These are phyloP conservation scores for Pachydiplax longipennis DNA, from an alignment of 2,888 invertebrate genomes.

Conservation along the genomic window DNA sequence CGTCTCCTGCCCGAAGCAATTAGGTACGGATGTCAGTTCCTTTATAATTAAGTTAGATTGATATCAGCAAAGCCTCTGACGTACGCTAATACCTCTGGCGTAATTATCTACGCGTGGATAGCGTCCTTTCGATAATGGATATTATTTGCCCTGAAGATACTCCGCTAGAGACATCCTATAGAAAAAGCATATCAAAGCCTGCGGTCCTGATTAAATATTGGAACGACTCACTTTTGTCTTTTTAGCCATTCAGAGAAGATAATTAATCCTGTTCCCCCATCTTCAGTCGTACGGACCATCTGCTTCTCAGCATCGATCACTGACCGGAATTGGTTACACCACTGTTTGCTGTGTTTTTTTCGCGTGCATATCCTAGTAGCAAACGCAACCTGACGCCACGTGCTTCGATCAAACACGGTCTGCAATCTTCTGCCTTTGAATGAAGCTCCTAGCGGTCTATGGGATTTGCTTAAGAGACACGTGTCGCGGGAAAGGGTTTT, in stretches of 20 bases:
- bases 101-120: not conserved
- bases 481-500: not conserved
- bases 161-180: not conserved
- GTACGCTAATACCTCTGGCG: not conserved
- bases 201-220: not conserved
- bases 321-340: not conserved
- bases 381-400: conserved; percentile 5
- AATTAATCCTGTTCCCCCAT: not conserved
- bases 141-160: not conserved
- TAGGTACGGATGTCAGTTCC: not conserved
- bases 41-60: not conserved
- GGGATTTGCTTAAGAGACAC: not conserved
- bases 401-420: not conserved
- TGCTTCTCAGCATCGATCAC: not conserved
- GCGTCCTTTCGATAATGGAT: not conserved
- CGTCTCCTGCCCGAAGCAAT: too few species aligned
- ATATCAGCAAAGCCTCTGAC: not conserved
- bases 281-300: not conserved
- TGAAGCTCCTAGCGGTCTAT: not conserved
- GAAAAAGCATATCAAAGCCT: not conserved
- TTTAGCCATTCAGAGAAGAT: not conserved
- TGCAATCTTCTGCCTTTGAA: not conserved
- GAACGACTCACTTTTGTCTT: not conserved
- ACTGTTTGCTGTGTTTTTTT: not conserved
- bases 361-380: not conserved